phyloP scores from a whole-genome alignment of 2,797 vertebrate genomes.

The Lemur catta region DNA sequence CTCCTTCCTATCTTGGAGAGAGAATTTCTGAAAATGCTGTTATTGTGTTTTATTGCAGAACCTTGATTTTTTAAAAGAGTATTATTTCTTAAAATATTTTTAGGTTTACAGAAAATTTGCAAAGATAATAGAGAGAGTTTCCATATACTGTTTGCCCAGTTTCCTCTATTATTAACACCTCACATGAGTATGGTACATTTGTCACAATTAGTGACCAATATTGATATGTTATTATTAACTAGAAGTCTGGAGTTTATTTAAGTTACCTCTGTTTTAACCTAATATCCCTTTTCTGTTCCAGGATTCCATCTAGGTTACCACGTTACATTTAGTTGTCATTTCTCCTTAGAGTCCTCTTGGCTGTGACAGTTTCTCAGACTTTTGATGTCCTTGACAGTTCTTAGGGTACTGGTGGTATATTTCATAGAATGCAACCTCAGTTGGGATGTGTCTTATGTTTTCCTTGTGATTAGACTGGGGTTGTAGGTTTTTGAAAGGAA shows the following conservation, averaged over 20 bases:
- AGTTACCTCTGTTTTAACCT: neutral
- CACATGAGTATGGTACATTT: neutral
- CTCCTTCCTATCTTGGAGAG: neutral
- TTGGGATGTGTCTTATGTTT: neutral
- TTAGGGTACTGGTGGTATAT: neutral
- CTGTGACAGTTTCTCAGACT: neutral
- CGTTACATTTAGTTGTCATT: neutral
- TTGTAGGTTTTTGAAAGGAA: neutral
- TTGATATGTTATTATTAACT: neutral
- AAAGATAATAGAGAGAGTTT: neutral
- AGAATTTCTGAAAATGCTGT: slow-evolving; percentile 26
- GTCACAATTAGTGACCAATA: neutral
- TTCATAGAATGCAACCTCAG: neutral
- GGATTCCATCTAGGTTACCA: neutral
- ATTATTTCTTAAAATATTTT: neutral
- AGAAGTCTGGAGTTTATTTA: neutral
- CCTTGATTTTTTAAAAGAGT: neutral
- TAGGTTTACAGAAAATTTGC: neutral
- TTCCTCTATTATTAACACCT: neutral
- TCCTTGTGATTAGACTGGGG: neutral
- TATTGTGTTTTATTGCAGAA: neutral
- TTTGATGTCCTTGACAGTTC: neutral
- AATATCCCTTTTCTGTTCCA: neutral
- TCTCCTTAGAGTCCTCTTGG: neutral
- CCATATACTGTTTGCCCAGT: neutral